These are phyloP conservation scores for Pterocles burchelli DNA, from an alignment of 2,113 vertebrate genomes.

Conservation along the genomic window DNA sequence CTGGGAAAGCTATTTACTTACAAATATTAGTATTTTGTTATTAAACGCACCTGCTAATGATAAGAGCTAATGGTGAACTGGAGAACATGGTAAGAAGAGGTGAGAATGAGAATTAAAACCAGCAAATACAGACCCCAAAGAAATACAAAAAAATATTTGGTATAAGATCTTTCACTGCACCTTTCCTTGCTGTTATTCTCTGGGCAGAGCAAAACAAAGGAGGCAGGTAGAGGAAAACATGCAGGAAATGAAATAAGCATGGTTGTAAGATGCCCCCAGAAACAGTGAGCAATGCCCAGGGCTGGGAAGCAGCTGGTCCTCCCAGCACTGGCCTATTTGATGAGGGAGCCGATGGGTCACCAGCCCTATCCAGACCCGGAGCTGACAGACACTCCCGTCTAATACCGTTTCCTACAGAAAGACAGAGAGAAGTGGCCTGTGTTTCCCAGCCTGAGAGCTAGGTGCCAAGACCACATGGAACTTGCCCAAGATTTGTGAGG, in stretches of 20 bases:
- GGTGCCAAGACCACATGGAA: neutral
- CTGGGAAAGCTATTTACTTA: neutral
- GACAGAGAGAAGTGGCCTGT: neutral
- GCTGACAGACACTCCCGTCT: neutral
- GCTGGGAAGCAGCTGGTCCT: neutral
- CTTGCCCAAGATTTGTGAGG: neutral
- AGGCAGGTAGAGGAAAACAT: neutral
- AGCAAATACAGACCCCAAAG: neutral
- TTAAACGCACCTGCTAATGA: neutral
- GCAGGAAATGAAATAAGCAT: neutral
- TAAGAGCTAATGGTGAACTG: neutral
- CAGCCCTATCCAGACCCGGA: accelerated
- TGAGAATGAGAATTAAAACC: neutral
- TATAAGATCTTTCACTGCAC: neutral
- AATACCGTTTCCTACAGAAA: neutral
- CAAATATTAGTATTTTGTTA: neutral
- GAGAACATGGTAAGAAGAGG: neutral
- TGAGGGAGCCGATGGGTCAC: neutral
- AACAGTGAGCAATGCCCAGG: accelerated
- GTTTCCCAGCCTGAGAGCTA: neutral
- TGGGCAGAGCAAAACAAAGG: neutral
- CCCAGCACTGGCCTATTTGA: accelerated
- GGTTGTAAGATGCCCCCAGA: neutral
- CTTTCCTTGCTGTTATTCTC: neutral
- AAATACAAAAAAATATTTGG: neutral